Conservation (phyloP, 1,140 invertebrate species). For the Brachionus rubens region DNA sequence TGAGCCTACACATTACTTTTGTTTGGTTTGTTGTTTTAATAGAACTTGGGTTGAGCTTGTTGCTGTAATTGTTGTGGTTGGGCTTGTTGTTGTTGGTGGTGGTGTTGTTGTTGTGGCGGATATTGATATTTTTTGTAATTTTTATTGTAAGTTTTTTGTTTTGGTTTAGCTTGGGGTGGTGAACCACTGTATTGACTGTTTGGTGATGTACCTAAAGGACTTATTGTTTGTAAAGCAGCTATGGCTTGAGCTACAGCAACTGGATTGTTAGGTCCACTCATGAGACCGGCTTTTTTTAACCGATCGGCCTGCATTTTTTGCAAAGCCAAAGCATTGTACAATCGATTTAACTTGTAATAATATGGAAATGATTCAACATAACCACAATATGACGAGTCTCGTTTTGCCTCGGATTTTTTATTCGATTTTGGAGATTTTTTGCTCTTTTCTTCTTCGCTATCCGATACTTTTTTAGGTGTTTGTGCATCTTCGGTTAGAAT, state of each 20-base stretch:
- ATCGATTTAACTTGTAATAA: conserved; percentile 41
- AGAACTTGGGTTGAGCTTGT: no score
- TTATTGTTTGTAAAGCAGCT: background rate
- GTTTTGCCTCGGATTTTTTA: conserved; percentile 4
- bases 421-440: background rate
- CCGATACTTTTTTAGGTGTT: conserved; percentile 28
- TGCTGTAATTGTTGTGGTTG: no score
- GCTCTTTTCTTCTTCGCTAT: conserved; percentile 3
- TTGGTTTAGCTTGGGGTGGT: background rate
- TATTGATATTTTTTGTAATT: background rate
- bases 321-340: conserved; percentile 39
- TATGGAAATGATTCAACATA: conserved; percentile 46
- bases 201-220: background rate
- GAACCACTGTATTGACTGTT: background rate
- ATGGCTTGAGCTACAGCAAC: background rate
- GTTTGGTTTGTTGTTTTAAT: no score
- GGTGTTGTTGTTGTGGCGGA: no score
- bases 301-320: conserved; percentile 43
- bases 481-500: background rate
- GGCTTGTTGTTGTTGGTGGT: no score
- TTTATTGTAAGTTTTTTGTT: background rate
- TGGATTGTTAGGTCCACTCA: background rate
- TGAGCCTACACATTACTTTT: no score
- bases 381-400: conserved; percentile 26
- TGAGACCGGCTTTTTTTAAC: conserved; percentile 8